Evolutionary conservation across 2,113 vertebrate genomes (phyloP), one percentile per base, ranked within the genome.

Genomic region (Acinonyx jubatus): DNA sequence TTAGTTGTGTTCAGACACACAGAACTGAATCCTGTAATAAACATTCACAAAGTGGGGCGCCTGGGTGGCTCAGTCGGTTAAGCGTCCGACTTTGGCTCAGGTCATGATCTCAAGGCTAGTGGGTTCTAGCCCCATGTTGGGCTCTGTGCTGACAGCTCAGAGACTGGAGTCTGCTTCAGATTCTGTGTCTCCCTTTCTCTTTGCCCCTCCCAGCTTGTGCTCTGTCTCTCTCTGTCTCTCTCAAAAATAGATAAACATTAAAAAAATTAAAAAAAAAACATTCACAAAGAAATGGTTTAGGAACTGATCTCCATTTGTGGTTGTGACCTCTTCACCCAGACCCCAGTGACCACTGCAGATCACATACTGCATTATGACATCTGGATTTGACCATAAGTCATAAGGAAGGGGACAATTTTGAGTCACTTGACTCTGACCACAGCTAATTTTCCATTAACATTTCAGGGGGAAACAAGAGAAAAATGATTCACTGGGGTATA

Each of bases 331-430:
- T 94, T 84, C 33, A 79, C 50, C 41, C 69, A 78, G 73, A 91
- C 52, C 79, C 57, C 66, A 33, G 93, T 65, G 83, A 88, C 45
- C 7, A 4, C 63, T 48, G n/a, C 27, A 41, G 68, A 85, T 97
- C 96, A 94, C 57, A 96, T 66, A 89, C 38, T 86, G 91, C 82
- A 82, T 33, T 65, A 87, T 55, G 91, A 97, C 95, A 94, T 81
- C 89, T 89, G 83, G 48, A 74, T 94, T 87, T 94, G 89, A 96
- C 79, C 7, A 1, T 7, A 61, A 88, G 61, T 96, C 92, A 57
- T n/a, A 48, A 94, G 16, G 55, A 97, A 97, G 66, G 57, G 63
- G 57, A 41, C 13, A 82, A 66, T 81, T 78, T 87, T 78, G 93
- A 94, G 36, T 92, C 95, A 50, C 65, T 61, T 61, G 52, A 52